phyloP scores from a whole-genome alignment of 2,797 vertebrate species.

The Selene dorsalis region DNA sequence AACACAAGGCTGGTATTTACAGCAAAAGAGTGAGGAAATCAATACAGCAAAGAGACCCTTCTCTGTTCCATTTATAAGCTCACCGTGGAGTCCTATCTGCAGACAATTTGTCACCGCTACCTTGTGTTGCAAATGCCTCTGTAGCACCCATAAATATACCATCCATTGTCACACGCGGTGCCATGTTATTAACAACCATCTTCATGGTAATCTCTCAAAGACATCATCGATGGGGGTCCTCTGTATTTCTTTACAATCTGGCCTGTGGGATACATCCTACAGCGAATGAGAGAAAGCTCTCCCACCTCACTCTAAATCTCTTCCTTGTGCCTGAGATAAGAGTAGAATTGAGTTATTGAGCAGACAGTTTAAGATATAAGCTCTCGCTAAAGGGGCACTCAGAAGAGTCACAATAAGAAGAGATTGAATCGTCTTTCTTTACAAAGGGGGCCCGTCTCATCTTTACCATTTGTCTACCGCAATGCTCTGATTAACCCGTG shows the following conservation, averaged over 20 bases:
- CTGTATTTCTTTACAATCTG: constrained; percentile 68
- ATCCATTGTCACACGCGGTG: constrained; percentile 50
- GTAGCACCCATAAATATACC: constrained; percentile 70
- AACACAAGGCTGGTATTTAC: constrained; percentile 37
- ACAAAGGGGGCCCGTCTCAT: constrained; percentile 28
- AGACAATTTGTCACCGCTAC: constrained; percentile 52
- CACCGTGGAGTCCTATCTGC: constrained; percentile 37
- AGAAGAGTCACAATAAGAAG: constrained; percentile 61
- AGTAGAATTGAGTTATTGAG: constrained; percentile 83
- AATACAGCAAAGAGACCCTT: constrained; percentile 54
- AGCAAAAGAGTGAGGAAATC: constrained; percentile 53
- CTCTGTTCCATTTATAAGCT: constrained; percentile 50
- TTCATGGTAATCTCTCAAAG: constrained; percentile 74
- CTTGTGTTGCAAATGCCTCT: constrained; percentile 52
- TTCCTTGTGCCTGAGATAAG: constrained; percentile 77
- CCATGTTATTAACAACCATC: constrained; percentile 69
- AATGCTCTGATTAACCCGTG: constrained; percentile 47
- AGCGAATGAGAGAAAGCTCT: constrained; percentile 57
- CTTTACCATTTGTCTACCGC: constrained; percentile 44
- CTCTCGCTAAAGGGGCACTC: constrained; percentile 70
- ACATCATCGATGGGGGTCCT: constrained; percentile 63
- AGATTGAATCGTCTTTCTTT: constrained; percentile 66
- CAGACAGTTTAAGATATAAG: constrained; percentile 81
- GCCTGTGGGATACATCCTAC: constrained; percentile 49
- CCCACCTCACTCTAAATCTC: constrained; percentile 77